A percentile compares a stretch with the other conserved stretches of the same genome.
Conservation (phyloP, 2,888 invertebrate species). For the Hyalella azteca region DNA sequence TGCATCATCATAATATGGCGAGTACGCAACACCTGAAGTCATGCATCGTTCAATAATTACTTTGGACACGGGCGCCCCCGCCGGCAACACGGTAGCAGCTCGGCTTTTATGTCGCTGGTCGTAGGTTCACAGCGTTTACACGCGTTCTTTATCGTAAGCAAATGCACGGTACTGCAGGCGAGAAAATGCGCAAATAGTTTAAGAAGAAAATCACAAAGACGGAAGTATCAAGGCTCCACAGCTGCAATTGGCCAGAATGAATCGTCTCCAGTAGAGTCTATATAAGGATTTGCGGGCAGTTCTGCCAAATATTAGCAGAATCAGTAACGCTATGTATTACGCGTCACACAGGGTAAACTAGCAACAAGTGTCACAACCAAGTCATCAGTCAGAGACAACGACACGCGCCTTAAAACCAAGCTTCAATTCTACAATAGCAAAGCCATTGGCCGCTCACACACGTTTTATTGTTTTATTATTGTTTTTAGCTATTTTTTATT, state of each 20-base stretch:
- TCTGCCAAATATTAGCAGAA: background rate
- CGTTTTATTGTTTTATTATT: conserved; percentile 35
- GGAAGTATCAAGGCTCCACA: conserved; percentile 9
- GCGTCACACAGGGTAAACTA: background rate
- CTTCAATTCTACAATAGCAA: background rate
- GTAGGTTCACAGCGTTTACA: too few relatives aligned
- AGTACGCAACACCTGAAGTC: too few relatives aligned
- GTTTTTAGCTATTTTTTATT: conserved; percentile 4
- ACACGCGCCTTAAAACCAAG: background rate
- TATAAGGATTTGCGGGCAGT: conserved; percentile 20
- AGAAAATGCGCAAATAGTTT: too few relatives aligned
- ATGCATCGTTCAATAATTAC: too few relatives aligned
- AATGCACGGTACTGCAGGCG: too few relatives aligned
- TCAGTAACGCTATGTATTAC: background rate
- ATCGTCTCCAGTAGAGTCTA: conserved; percentile 8
- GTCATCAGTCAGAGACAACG: background rate
- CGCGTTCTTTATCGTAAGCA: too few relatives aligned
- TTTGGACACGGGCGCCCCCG: too few relatives aligned
- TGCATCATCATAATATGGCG: conserved; percentile 28
- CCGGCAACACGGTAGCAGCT: too few relatives aligned
- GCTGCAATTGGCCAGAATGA: conserved; percentile 17
- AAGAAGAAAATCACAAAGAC: conserved; percentile 5
- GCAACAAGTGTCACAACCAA: conserved; percentile 14
- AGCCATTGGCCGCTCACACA: conserved; percentile 19
- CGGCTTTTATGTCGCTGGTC: too few relatives aligned